Evolutionary conservation across 2,888 invertebrate species (phyloP), one percentile per base, ranked within the genome.

Genomic region (Sceliomorpha sp.): DNA sequence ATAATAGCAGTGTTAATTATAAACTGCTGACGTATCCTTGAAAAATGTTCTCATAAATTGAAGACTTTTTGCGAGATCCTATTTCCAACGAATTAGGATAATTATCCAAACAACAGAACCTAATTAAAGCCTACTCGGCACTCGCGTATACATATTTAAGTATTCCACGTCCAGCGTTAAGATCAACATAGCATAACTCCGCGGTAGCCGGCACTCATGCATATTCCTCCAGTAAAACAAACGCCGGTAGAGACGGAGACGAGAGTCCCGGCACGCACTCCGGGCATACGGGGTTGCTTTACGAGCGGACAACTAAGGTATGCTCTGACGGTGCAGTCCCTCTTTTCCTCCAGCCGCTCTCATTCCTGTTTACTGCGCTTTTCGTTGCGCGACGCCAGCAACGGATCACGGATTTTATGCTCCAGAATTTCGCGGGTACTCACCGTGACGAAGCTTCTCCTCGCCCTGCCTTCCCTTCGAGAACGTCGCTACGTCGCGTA

Each of bases 301-400:
- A 86, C 85, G 85, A 86, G 85, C 86, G 83, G 87, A 87, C 87
- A 87, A 86, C 86, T 86, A 86, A 86, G 86, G 87, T 87, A 86
- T 87, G 87, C 83, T 86, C 76, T 78, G 78, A 81, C 70, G 73
- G 71, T 70, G 71, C 59, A 51, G 67, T 56, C 71, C 70, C 70
- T 70, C 70, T 60, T 75, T 64, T 74, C 64, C 68, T 67, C 64
- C 40, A 53, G 59, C 29, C 36, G n/a, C 58, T 45, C 70, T 59
- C 59, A 47, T 56, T 50, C 62, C 62, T 69, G 62, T 72, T 70
- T 72, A 70, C 72, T 72, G 72, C 76, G 76, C 70, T 74, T 78
- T 76, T 77, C 77, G 80, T 74, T 77, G 77, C 77, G 78, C 72
- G 74, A 69, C 71, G 74, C 72, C 51, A 69, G 81, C 73, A 77